Percentiles rank a stretch among this genome's conserved stretches.
These are phyloP conservation scores for Harpagifer antarcticus DNA, from an alignment of 2,797 vertebrate genomes.

Conservation along the genomic window DNA sequence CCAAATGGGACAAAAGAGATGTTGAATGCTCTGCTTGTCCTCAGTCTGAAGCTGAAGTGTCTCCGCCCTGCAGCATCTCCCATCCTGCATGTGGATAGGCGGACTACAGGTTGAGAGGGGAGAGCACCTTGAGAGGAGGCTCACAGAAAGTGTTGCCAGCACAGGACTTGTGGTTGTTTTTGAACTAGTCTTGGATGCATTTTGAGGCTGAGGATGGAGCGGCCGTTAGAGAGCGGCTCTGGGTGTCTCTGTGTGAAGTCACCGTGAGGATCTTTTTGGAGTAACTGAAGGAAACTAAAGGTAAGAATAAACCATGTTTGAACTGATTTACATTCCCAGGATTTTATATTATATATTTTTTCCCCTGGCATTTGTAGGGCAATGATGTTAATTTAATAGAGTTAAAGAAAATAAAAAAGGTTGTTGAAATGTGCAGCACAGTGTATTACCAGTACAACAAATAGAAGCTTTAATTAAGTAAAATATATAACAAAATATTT, in stretches of 20 bases:
- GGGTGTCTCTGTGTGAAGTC: conserved; percentile 43
- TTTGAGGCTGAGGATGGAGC: conserved; percentile 35
- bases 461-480: not conserved
- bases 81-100: conserved; percentile 28
- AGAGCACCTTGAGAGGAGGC: not conserved
- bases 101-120: conserved; percentile 30
- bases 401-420: too few species aligned
- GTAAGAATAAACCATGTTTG: conserved; percentile 46
- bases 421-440: not conserved
- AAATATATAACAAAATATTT: not conserved
- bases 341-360: not conserved
- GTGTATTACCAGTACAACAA: not conserved
- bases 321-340: not conserved
- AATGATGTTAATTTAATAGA: too few species aligned
- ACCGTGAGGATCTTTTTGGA: conserved; percentile 43
- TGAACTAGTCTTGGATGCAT: conserved; percentile 5
- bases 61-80: conserved; percentile 31
- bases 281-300: conserved; percentile 47
- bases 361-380: not conserved
- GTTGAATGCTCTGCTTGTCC: conserved; percentile 3
- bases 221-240: conserved; percentile 21
- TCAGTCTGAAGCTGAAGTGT: conserved; percentile 41
- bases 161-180: conserved; percentile 8
- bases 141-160: conserved; percentile 23
- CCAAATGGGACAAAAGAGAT: not conserved